Percentiles rank a stretch among this genome's conserved stretches.
These are phyloP conservation scores for Brenthis daphne DNA, from an alignment of 2,888 invertebrate species.

Conservation along the genomic window DNA sequence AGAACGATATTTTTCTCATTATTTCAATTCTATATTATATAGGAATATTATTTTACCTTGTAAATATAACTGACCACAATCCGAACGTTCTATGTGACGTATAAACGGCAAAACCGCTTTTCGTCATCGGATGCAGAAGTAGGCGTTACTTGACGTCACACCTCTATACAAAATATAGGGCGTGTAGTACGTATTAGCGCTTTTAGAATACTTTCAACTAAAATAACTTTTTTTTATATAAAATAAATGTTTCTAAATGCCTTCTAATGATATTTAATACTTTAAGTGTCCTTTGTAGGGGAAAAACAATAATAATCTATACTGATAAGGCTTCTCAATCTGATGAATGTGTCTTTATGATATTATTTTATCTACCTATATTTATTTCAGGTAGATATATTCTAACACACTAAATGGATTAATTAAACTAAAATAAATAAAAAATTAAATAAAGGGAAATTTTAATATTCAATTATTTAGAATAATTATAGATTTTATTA, in stretches of 20 bases:
- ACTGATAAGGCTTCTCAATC: slow-evolving; percentile 20
- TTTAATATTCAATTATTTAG: no score
- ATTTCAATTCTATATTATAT: no score
- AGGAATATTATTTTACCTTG: background rate
- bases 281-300: slow-evolving; percentile 10
- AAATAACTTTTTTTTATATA: no score
- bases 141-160: slow-evolving; percentile 23
- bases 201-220: no score
- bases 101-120: slow-evolving; percentile 18
- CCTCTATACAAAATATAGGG: slow-evolving; percentile 17
- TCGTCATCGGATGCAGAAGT: slow-evolving; percentile 17
- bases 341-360: slow-evolving; percentile 13
- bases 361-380: background rate
- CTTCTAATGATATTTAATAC: background rate
- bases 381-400: slow-evolving; percentile 3
- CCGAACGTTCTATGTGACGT: slow-evolving; percentile 6
- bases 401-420: background rate
- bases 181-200: background rate
- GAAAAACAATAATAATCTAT: slow-evolving; percentile 21
- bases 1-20: no score
- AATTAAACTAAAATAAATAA: no score
- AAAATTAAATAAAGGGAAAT: no score
- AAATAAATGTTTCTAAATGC: background rate
- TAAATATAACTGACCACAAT: slow-evolving; percentile 6
- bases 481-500: no score